Evolutionary conservation across 1,140 invertebrate genomes (phyloP).

Genomic region (Holcopasites calliopsidis): DNA sequence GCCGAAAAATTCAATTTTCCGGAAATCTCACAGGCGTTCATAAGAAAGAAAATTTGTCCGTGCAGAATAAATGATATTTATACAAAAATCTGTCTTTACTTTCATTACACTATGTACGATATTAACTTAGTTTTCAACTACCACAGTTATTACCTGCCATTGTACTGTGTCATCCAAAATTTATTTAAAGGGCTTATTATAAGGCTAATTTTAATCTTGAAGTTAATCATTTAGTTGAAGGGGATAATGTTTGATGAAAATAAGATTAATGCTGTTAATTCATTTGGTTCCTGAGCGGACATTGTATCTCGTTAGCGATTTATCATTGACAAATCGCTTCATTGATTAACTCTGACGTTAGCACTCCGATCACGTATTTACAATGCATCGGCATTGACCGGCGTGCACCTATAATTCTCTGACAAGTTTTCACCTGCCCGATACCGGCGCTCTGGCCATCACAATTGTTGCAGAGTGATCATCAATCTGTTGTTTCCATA

Average conservation of each 20-base stretch:
- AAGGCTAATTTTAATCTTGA: too few relatives aligned
- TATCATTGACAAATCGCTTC: not conserved
- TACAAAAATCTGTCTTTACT: too few relatives aligned
- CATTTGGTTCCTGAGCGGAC: not conserved
- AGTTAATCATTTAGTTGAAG: too few relatives aligned
- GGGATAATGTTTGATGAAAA: not conserved
- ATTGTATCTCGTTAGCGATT: not conserved
- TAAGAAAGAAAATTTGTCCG: too few relatives aligned
- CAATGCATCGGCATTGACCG: not conserved
- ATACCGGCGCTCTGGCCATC: not conserved
- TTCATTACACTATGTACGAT: too few relatives aligned
- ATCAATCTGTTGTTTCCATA: conserved; percentile 47
- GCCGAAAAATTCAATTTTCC: not conserved
- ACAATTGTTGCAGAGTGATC: conserved; percentile 33
- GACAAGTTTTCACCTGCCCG: conserved; percentile 15
- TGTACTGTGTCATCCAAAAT: too few relatives aligned
- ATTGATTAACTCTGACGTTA: conserved; percentile 12
- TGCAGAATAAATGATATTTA: not conserved
- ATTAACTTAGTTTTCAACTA: too few relatives aligned
- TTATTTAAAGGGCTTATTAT: too few relatives aligned
- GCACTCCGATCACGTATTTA: not conserved
- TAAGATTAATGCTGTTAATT: not conserved
- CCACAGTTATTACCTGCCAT: too few relatives aligned
- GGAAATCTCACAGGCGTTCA: not conserved
- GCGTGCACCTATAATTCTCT: not conserved